phyloP scores from a whole-genome alignment of 2,797 vertebrate species.

The Vireo griseus region DNA sequence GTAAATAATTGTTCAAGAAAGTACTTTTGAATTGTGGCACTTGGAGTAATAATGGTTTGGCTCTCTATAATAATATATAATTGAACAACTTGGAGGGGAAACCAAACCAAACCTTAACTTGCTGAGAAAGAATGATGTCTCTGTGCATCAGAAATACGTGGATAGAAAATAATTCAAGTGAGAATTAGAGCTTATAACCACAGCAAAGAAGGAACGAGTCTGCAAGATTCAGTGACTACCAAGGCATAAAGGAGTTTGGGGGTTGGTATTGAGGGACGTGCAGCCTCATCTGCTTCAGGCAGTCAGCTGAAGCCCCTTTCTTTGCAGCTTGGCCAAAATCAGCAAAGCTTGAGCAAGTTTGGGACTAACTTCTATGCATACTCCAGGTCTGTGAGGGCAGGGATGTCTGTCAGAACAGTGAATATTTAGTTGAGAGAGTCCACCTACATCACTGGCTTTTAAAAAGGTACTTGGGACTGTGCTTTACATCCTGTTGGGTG shows the following conservation, averaged over 20 bases:
- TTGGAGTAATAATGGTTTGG: not conserved
- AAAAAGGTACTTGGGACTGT: not conserved
- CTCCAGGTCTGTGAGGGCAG: not conserved
- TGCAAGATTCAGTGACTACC: not conserved
- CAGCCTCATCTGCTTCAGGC: not conserved
- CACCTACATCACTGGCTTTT: not conserved
- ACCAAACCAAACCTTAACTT: not conserved
- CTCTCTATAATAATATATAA: not conserved
- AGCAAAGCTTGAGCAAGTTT: not conserved
- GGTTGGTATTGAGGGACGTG: not conserved
- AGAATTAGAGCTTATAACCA: not conserved
- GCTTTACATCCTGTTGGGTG: not conserved
- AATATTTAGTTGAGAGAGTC: not conserved
- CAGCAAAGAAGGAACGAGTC: not conserved
- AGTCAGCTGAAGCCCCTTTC: not conserved
- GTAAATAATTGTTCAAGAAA: conserved; percentile 24
- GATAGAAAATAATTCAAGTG: not conserved
- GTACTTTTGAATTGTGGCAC: not conserved
- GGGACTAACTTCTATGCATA: not conserved
- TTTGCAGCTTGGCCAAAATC: not conserved
- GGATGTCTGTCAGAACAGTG: not conserved
- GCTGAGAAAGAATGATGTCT: conserved; percentile 1
- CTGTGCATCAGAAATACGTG: not conserved
- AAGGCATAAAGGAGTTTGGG: not conserved
- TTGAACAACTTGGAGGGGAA: not conserved